Percentiles rank a stretch among this genome's conserved stretches.
Conservation (phyloP, 2,888 invertebrate genomes). For the Elysia crispata region DNA sequence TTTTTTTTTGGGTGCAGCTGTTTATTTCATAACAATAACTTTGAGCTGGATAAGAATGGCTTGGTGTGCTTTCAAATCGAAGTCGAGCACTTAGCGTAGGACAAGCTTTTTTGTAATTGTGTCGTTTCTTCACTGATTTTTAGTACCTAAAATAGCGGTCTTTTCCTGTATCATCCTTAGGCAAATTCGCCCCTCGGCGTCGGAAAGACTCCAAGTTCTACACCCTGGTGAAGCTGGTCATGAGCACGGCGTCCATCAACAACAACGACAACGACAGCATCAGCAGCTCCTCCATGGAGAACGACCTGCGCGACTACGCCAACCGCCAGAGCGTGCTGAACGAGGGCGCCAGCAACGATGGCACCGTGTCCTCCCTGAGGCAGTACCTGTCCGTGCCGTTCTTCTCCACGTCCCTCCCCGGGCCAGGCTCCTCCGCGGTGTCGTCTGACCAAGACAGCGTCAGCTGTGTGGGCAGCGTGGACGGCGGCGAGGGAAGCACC, state of each 20-base stretch:
- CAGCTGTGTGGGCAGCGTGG: conserved; percentile 3
- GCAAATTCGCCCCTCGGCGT: conserved; percentile 57
- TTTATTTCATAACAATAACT: no score
- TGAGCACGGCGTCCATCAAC: conserved; percentile 57
- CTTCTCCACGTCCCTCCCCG: conserved; percentile 4
- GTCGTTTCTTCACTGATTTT: no score
- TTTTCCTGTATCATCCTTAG: no score
- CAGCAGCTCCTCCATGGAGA: conserved; percentile 54
- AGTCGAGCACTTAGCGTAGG: no score
- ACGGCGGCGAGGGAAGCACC: no score
- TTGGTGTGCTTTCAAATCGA: no score
- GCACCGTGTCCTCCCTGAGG: conserved; percentile 51
- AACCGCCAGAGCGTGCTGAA: conserved; percentile 54
- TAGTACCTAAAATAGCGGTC: no score
- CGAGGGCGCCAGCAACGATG: conserved; percentile 52
- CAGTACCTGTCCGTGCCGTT: conserved; percentile 52
- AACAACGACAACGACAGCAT: conserved; percentile 54
- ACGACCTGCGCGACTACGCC: conserved; percentile 54
- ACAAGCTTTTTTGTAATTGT: no score
- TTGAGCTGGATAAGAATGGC: no score
- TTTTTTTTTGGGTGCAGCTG: no score
- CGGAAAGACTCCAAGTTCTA: conserved; percentile 59
- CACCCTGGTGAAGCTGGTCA: conserved; percentile 56
- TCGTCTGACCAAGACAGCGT: conserved; percentile 33
- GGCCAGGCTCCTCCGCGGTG: not conserved